A percentile compares a stretch with the other conserved stretches of the same genome.
Evolutionary conservation across 2,113 vertebrate species (phyloP).

Genomic region (Rostratula benghalensis): DNA sequence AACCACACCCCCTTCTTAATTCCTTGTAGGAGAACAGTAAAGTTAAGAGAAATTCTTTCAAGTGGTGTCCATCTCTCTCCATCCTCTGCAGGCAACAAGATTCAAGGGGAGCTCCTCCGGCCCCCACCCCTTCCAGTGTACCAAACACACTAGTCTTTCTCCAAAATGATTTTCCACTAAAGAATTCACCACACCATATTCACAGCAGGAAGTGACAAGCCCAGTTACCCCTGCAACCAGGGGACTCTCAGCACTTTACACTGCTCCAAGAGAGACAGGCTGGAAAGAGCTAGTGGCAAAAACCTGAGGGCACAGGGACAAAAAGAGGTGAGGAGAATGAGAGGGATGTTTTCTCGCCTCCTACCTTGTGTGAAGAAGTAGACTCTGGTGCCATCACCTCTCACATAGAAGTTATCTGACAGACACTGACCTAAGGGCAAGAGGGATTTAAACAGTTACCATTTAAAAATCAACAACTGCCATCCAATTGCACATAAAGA

Average conservation of each 20-base stretch:
- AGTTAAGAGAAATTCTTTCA: background rate
- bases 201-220: background rate
- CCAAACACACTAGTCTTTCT: background rate
- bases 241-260: background rate
- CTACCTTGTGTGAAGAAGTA: slow-evolving; percentile 99
- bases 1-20: background rate
- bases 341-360: background rate
- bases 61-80: background rate
- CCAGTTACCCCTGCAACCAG: background rate
- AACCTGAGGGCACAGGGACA: background rate
- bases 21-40: background rate
- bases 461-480: slow-evolving; percentile 20
- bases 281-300: background rate
- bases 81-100: background rate
- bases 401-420: slow-evolving; percentile 95
- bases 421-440: slow-evolving; percentile 87
- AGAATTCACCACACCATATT: background rate
- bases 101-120: background rate
- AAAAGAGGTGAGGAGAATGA: background rate
- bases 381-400: slow-evolving; percentile 95
- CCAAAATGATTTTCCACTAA: background rate
- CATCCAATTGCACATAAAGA: background rate
- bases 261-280: background rate
- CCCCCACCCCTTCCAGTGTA: background rate
- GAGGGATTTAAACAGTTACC: background rate